Evolutionary conservation across 2,113 vertebrate genomes (phyloP).

Genomic region (Apaloderma vittatum): DNA sequence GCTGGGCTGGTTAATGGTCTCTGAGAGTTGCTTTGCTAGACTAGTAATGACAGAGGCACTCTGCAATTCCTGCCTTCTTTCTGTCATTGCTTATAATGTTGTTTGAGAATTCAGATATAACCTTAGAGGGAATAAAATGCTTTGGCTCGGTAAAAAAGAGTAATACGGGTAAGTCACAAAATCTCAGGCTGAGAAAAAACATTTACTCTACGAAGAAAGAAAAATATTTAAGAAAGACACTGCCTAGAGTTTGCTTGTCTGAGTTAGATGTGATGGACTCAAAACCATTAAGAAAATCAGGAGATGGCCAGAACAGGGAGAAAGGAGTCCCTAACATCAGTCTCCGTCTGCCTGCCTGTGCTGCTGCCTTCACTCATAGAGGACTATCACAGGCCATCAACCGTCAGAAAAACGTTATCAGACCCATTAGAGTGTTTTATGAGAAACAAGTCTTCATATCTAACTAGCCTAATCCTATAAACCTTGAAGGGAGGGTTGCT

Average conservation of each 20-base stretch:
- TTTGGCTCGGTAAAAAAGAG: neutral
- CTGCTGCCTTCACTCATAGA: neutral
- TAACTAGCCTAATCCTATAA: neutral
- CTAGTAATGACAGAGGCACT: neutral
- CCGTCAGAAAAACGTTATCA: neutral
- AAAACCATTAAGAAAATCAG: neutral
- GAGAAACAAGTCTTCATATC: neutral
- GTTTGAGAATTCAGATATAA: neutral
- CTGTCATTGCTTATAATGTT: neutral
- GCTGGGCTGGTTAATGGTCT: slow-evolving; percentile 1
- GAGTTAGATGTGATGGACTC: neutral
- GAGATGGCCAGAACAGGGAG: neutral
- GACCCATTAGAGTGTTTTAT: neutral
- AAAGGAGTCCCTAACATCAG: neutral
- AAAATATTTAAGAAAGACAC: neutral
- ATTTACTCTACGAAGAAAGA: neutral
- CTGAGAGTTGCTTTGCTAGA: neutral
- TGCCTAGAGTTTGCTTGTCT: neutral
- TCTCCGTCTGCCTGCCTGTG: neutral
- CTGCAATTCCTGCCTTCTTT: neutral
- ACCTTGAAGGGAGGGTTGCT: neutral
- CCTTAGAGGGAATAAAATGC: neutral
- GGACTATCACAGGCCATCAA: neutral
- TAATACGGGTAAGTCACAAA: neutral
- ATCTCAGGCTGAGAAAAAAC: neutral